Conservation (phyloP, 2,888 invertebrate species). For the Euzophera pinguis region DNA sequence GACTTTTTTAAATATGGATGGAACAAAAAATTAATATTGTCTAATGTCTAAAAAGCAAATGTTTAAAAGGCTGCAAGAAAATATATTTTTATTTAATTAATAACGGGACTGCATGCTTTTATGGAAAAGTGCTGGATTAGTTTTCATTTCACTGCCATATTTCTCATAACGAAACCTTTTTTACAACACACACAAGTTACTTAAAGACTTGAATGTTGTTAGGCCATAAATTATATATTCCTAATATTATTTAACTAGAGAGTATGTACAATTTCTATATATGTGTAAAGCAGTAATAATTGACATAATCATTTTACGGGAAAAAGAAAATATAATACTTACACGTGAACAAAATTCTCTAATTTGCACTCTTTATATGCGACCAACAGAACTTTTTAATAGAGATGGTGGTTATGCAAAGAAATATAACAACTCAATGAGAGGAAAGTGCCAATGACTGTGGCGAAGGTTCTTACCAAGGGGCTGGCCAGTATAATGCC, state of each 20-base stretch:
- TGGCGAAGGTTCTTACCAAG: slow-evolving; percentile 88
- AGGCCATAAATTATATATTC: neutral
- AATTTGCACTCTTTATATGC: no score
- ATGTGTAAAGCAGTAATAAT: no score
- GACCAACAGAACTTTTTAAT: no score
- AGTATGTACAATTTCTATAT: no score
- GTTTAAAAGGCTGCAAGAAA: neutral
- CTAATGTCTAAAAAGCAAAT: neutral
- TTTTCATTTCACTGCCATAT: slow-evolving; percentile 13
- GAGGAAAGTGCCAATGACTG: slow-evolving; percentile 71
- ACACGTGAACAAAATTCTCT: no score
- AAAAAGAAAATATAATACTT: no score
- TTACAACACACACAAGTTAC: neutral
- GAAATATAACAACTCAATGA: slow-evolving; percentile 62
- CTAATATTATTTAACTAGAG: no score
- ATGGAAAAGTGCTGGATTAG: neutral
- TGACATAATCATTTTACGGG: no score
- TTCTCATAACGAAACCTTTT: slow-evolving; percentile 4
- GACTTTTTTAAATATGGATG: no score
- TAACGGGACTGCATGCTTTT: neutral
- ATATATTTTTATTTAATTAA: neutral
- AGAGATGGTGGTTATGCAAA: slow-evolving; percentile 19
- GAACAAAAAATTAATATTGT: no score
- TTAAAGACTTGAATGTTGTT: neutral
- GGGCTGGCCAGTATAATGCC: slow-evolving; percentile 97